Conservation (phyloP, 2,797 vertebrate species). For the Ceryle rudis region DNA sequence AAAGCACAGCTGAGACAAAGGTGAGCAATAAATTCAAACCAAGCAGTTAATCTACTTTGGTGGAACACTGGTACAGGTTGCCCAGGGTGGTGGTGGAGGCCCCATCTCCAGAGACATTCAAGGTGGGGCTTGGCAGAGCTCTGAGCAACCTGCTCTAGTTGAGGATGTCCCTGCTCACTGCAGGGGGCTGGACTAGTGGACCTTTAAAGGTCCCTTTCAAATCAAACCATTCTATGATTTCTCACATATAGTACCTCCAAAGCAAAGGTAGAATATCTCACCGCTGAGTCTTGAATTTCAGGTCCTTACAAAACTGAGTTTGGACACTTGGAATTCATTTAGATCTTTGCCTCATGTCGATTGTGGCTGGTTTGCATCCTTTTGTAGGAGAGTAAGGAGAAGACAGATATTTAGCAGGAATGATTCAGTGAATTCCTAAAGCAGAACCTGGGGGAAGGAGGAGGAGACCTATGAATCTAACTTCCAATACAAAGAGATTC, state of each 20-base stretch:
- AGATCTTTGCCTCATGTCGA: neutral
- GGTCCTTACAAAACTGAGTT: neutral
- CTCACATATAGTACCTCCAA: neutral
- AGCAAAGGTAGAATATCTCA: neutral
- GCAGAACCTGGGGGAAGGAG: neutral
- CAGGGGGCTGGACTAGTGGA: neutral
- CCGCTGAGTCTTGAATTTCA: neutral
- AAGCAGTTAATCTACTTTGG: neutral
- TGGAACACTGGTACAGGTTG: too few relatives aligned
- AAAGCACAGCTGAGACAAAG: neutral
- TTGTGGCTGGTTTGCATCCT: fast-evolving
- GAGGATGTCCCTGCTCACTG: too few relatives aligned
- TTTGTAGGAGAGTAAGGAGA: neutral
- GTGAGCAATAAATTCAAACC: neutral
- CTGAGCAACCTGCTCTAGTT: too few relatives aligned
- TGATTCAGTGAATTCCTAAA: neutral
- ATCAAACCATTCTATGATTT: neutral
- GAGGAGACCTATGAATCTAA: neutral
- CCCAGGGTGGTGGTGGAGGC: too few relatives aligned
- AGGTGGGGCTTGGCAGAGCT: too few relatives aligned
- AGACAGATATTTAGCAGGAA: neutral
- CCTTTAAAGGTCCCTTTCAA: neutral
- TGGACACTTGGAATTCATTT: neutral
- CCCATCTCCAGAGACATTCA: too few relatives aligned
- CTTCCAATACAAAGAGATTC: neutral